Conservation (phyloP, 2,888 invertebrate species). For the Pollenia angustigena region DNA sequence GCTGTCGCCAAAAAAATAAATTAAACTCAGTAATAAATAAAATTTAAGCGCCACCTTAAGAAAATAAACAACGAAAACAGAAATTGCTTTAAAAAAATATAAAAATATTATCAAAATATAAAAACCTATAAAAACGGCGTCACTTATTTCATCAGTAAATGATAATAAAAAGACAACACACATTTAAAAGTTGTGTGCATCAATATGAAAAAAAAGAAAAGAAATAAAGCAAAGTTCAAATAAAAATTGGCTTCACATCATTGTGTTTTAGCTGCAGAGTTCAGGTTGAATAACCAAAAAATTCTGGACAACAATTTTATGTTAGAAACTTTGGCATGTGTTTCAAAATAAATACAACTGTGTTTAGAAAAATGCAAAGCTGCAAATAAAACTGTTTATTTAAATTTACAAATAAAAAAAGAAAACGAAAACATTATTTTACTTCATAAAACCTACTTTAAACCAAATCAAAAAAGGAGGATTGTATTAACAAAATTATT, state of each 20-base stretch:
- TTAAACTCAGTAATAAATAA: conserved; percentile 63
- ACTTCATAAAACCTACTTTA: too few relatives aligned
- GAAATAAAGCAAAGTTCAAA: conserved; percentile 62
- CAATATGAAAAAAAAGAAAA: conserved; percentile 9
- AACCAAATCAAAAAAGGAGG: too few relatives aligned
- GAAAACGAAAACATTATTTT: not conserved
- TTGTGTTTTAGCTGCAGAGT: not conserved
- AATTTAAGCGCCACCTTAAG: conserved; percentile 65
- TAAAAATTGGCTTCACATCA: conserved; percentile 1
- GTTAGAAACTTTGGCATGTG: not conserved
- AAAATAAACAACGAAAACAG: conserved; percentile 29
- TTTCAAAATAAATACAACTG: not conserved
- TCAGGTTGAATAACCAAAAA: conserved; percentile 80
- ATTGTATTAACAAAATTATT: too few relatives aligned
- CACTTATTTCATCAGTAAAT: conserved; percentile 39
- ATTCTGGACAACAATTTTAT: conserved; percentile 46
- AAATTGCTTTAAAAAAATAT: not conserved
- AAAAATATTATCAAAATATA: conserved; percentile 22
- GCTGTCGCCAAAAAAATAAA: conserved; percentile 66
- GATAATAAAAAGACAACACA: conserved; percentile 36
- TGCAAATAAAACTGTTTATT: not conserved
- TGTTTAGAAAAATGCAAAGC: not conserved
- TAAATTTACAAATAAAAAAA: not conserved
- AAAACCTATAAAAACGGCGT: conserved; percentile 54
- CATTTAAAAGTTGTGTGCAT: conserved; percentile 26